Evolutionary conservation across 1,140 invertebrate species (phyloP).

Genomic region (Bombus picipes): DNA sequence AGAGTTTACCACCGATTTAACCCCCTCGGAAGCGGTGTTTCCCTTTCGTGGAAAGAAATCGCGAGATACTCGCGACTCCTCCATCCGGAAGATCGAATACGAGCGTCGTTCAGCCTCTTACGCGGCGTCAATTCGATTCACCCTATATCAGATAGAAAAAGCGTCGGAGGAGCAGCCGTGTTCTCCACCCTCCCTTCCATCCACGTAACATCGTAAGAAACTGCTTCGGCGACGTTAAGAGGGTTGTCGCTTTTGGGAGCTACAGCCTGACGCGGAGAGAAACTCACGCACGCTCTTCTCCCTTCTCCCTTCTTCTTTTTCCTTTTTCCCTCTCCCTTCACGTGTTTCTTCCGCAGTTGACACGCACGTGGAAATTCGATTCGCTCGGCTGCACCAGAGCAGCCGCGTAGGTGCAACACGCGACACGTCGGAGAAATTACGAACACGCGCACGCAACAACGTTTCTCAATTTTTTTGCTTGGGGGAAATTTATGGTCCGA

Average conservation of each 20-base stretch:
- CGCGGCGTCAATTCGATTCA: slow-evolving; percentile 67
- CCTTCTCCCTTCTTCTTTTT: no score
- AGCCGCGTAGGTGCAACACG: slow-evolving; percentile 8
- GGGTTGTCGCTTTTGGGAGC: slow-evolving; percentile 33
- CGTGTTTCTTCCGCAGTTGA: slow-evolving; percentile 4
- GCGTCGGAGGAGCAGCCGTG: slow-evolving; percentile 11
- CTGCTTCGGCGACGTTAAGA: slow-evolving; percentile 46
- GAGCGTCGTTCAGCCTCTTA: slow-evolving; percentile 47
- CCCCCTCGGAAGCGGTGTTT: slow-evolving; percentile 51
- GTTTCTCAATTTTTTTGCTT: neutral
- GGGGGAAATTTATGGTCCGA: neutral
- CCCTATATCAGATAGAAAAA: slow-evolving; percentile 60
- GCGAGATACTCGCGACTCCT: slow-evolving; percentile 52
- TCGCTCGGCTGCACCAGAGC: neutral
- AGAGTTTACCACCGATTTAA: slow-evolving; percentile 64
- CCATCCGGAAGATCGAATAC: slow-evolving; percentile 68
- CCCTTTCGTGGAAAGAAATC: slow-evolving; percentile 37
- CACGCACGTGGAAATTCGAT: slow-evolving; percentile 37
- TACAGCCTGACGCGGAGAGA: slow-evolving; percentile 14
- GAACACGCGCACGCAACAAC: no score
- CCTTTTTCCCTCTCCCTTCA: neutral
- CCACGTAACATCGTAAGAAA: slow-evolving; percentile 59
- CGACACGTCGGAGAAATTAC: neutral
- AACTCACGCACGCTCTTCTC: neutral
- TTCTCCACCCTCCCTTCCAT: slow-evolving; percentile 16